Percentiles rank a stretch among this genome's conserved stretches.
These are phyloP conservation scores for Tauraco erythrolophus DNA, from an alignment of 2,113 vertebrate species.

Conservation along the genomic window DNA sequence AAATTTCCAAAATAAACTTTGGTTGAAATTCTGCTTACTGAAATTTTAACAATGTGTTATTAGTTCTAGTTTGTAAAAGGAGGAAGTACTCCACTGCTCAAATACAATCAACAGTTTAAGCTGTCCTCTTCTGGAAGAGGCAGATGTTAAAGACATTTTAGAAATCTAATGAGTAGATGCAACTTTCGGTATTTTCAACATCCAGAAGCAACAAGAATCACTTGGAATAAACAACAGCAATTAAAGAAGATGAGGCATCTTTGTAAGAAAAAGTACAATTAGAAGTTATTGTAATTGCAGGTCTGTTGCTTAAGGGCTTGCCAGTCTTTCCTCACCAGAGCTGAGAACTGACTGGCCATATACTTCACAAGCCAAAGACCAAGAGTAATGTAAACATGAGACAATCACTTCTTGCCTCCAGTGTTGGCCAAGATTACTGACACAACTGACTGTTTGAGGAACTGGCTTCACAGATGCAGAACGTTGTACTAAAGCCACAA, in stretches of 20 bases:
- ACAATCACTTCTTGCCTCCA: not conserved
- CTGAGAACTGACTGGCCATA: not conserved
- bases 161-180: not conserved
- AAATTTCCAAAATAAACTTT: not conserved
- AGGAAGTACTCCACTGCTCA: not conserved
- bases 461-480: not conserved
- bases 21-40: not conserved
- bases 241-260: not conserved
- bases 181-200: not conserved
- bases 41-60: not conserved
- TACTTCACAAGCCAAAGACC: not conserved
- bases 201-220: not conserved
- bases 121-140: not conserved
- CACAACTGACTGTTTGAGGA: not conserved
- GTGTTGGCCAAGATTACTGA: not conserved
- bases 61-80: not conserved
- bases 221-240: not conserved
- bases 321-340: not conserved
- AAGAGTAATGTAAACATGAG: not conserved
- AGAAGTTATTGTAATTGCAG: not conserved
- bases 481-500: not conserved
- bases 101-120: not conserved
- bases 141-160: not conserved
- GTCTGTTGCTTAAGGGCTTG: not conserved
- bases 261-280: not conserved